Percentiles rank a stretch among this genome's conserved stretches.
Evolutionary conservation across 2,888 invertebrate genomes (phyloP).

Genomic region (Nowickia ferox): DNA sequence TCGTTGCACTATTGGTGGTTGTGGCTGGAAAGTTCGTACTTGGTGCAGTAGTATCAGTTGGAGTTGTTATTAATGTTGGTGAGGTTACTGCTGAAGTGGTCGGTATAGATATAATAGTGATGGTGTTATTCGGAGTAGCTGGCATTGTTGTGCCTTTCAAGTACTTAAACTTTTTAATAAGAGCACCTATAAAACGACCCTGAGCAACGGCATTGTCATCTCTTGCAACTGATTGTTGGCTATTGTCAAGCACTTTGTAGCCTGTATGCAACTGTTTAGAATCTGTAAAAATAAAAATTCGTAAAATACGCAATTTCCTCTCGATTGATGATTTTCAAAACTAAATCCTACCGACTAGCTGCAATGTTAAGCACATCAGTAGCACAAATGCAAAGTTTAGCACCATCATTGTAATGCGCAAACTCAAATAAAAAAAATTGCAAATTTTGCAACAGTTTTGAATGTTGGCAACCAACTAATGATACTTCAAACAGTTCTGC

Average conservation of each 20-base stretch:
- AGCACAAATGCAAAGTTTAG: constrained; percentile 58
- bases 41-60: constrained; percentile 30
- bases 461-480: constrained; percentile 71
- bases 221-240: constrained; percentile 65
- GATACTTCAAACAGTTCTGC: constrained; percentile 54
- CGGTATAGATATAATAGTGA: constrained; percentile 25
- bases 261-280: constrained; percentile 15
- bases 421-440: background rate
- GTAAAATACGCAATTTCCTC: background rate
- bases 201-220: constrained; percentile 71
- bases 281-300: constrained; percentile 30
- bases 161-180: constrained; percentile 74
- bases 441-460: constrained; percentile 42
- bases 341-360: constrained; percentile 68
- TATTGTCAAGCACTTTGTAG: constrained; percentile 57
- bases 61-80: constrained; percentile 2
- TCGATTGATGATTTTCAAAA: background rate
- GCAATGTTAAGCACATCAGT: constrained; percentile 66
- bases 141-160: constrained; percentile 61
- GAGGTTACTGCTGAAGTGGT: constrained; percentile 50
- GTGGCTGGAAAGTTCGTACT: background rate
- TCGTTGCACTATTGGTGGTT: background rate
- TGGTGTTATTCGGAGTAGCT: constrained; percentile 53
- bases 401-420: constrained; percentile 30
- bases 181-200: constrained; percentile 74